phyloP scores from a whole-genome alignment of 2,888 invertebrate genomes.

The Nomada goodeniana region DNA sequence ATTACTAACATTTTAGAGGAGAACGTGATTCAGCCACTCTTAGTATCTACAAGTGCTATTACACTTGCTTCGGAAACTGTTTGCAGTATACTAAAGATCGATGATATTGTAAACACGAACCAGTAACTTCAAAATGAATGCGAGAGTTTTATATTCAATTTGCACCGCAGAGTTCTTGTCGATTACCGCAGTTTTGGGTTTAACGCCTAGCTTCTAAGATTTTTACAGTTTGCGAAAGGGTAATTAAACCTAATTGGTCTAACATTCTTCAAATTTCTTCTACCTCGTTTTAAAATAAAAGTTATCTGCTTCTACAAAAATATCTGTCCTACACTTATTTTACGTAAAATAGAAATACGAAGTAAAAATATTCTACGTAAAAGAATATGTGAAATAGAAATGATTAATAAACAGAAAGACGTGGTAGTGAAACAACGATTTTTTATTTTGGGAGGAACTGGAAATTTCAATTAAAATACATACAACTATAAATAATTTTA shows the following conservation, averaged over 20 bases:
- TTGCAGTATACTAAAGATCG: constrained; percentile 98
- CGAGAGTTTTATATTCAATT: constrained; percentile 7
- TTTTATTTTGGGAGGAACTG: not conserved
- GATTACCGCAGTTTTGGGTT: constrained; percentile 18
- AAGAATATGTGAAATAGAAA: not conserved
- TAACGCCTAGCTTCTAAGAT: constrained; percentile 34
- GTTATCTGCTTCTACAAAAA: constrained; percentile 28
- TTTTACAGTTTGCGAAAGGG: constrained; percentile 35
- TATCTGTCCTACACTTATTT: not conserved
- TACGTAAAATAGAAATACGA: not conserved
- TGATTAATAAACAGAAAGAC: not conserved
- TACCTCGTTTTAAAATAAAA: constrained; percentile 36
- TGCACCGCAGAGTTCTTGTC: constrained; percentile 13
- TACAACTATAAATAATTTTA: constrained; percentile 54
- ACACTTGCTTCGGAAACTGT: constrained; percentile 98
- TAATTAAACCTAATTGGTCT: constrained; percentile 30
- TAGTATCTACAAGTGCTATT: constrained; percentile 97
- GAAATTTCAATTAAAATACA: constrained; percentile 9
- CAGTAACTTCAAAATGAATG: constrained; percentile 69
- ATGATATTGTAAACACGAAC: constrained; percentile 95
- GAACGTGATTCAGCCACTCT: constrained; percentile 98
- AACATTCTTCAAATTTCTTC: constrained; percentile 11
- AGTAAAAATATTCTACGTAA: not conserved
- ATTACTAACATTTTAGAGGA: constrained; percentile 99
- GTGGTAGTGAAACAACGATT: not conserved